These are phyloP conservation scores for Dione juno DNA, from an alignment of 2,888 invertebrate genomes.

Conservation along the genomic window DNA sequence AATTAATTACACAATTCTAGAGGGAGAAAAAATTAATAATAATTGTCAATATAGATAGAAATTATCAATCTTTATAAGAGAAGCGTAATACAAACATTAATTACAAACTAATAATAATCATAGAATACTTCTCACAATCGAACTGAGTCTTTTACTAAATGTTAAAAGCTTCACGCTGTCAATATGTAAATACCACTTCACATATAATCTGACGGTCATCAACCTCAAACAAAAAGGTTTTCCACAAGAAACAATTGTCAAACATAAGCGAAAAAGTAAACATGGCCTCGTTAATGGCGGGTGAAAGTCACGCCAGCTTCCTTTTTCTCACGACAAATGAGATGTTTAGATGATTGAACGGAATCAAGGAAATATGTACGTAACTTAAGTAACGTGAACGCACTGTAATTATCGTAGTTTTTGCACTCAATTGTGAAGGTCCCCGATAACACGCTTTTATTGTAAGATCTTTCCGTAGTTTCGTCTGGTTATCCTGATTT, in stretches of 20 bases:
- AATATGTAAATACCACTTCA: not conserved
- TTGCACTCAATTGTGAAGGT: conserved; percentile 43
- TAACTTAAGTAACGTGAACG: conserved; percentile 44
- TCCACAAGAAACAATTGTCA: conserved; percentile 54
- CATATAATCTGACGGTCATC: conserved; percentile 9
- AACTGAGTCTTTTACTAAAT: too few species aligned
- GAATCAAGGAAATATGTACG: conserved; percentile 52
- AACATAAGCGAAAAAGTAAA: conserved; percentile 57
- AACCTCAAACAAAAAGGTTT: conserved; percentile 43
- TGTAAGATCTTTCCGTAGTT: conserved; percentile 28
- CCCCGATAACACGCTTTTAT: conserved; percentile 37
- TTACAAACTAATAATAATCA: too few species aligned
- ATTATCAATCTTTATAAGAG: too few species aligned
- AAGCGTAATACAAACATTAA: too few species aligned
- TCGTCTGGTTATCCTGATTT: conserved; percentile 17
- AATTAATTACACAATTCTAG: too few species aligned
- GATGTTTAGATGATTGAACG: conserved; percentile 57
- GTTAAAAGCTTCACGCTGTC: too few species aligned
- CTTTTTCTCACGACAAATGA: conserved; percentile 69
- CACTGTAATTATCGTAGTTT: conserved; percentile 44
- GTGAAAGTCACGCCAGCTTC: conserved; percentile 64
- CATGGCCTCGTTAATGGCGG: conserved; percentile 56
- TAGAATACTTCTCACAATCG: too few species aligned
- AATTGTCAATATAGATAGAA: too few species aligned
- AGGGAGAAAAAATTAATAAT: too few species aligned